Base-by-base conservation (phyloP, 2,797 vertebrate species). In the Karalla daura region DNA sequence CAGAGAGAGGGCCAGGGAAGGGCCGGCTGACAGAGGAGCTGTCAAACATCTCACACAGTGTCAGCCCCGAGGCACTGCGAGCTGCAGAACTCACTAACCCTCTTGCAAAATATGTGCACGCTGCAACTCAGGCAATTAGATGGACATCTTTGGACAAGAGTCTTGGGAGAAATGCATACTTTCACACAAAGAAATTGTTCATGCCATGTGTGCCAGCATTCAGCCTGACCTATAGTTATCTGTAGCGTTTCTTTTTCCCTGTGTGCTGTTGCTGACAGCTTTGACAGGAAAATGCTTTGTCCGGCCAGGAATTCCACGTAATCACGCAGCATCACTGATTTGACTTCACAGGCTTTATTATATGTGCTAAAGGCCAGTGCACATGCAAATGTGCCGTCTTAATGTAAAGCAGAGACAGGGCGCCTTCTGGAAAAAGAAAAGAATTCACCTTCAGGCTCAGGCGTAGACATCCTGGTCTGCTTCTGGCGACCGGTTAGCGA, bases 311-410 rank as follows among this genome's bases (percentile, higher is more conserved):
- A 80, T 70, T 78, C 61, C 68, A 66, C 46, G 9, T 63, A 63
- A 87, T 76, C 79, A 86, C 54, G 52, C 30, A 66, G 62, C 41
- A 58, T 86, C 64, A 28, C 74, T 76, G 71, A 83, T 76, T 86
- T 69, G 13, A 62, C 75, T 61, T 79, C 55, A 62, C 61, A 60
- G 15, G 39, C 55, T 64, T 56, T 43, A 56, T 72, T 76, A 69
- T 41, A 36, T 68, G 70, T 40, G 66, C 54, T 18, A 7, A 32
- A n/a, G 56, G 7, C 63, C 45, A 64, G 30, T 33, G 6, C 35
- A 49, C 61, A 76, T 20, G 45, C 28, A 67, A 72, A 79, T 27
- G 68, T 46, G 7, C 39, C 37, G 30, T 39, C 63, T 30, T 55
- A 62, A 81, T 66, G 32, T 46, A 14, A 66, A 63, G 50, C 59